These are phyloP conservation scores for Rotaria macrura DNA, from an alignment of 2,888 invertebrate species.

Conservation along the genomic window DNA sequence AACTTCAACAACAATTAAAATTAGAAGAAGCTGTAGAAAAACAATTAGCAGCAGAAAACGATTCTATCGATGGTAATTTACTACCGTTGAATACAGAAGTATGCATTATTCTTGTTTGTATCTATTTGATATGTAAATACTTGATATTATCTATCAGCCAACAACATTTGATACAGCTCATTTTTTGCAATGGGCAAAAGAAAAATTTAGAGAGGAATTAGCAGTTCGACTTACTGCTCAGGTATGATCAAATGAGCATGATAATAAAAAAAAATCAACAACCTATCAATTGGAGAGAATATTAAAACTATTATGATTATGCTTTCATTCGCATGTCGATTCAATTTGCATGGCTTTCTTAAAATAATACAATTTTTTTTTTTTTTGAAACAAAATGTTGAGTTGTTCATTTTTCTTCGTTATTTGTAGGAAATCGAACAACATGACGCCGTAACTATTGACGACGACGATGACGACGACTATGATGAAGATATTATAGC, in stretches of 20 bases:
- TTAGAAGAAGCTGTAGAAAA: conserved; percentile 14
- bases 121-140: not conserved
- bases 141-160: not conserved
- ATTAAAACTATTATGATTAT: not conserved
- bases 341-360: not conserved
- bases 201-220: not conserved
- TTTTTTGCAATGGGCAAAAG: not conserved
- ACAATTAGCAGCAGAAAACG: not conserved
- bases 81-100: not conserved
- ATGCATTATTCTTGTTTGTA: not conserved
- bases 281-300: no score
- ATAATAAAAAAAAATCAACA: not conserved
- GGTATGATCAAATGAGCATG: not conserved
- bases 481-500: not conserved
- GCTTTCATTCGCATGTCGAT: conserved; percentile 7
- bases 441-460: not conserved
- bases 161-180: not conserved
- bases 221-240: not conserved
- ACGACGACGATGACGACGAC: not conserved
- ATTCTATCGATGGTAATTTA: not conserved
- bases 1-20: conserved; percentile 5
- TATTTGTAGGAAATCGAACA: not conserved
- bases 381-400: no score
- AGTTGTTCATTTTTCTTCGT: not conserved
- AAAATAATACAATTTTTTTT: not conserved